Conservation (phyloP, 2,888 invertebrate species). For the Gnatocerus cornutus region DNA sequence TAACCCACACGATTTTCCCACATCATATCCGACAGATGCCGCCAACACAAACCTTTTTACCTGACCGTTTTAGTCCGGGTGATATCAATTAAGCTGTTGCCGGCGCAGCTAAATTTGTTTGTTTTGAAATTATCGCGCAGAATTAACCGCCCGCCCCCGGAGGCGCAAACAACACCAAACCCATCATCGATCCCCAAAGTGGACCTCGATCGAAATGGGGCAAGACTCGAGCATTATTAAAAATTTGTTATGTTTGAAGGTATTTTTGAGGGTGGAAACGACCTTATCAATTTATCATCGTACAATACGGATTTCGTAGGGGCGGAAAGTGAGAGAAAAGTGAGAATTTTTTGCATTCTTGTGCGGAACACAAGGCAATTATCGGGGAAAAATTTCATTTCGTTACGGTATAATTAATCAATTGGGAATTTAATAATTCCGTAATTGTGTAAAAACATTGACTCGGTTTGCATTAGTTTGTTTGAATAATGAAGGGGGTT, state of each 20-base stretch:
- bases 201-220: conserved; percentile 23
- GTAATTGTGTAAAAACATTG: conserved; percentile 35
- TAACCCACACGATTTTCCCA: conserved; percentile 26
- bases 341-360: conserved; percentile 40
- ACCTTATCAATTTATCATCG: conserved; percentile 44
- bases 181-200: conserved; percentile 28
- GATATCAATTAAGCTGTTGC: conserved; percentile 55
- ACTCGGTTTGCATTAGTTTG: conserved; percentile 25
- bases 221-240: conserved; percentile 20
- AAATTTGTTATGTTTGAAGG: conserved; percentile 38
- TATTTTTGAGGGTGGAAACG: conserved; percentile 41
- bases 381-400: conserved; percentile 35
- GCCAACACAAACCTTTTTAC: conserved; percentile 38
- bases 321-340: conserved; percentile 24
- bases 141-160: conserved; percentile 41
- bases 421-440: conserved; percentile 39
- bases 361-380: conserved; percentile 26
- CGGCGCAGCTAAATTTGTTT: conserved; percentile 56
- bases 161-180: conserved; percentile 33
- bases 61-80: conserved; percentile 35
- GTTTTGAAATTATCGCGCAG: conserved; percentile 56
- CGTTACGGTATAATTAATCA: conserved; percentile 34
- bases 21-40: conserved; percentile 32
- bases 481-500: conserved; percentile 17
- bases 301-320: conserved; percentile 30